Evolutionary conservation across 2,888 invertebrate genomes (phyloP).

Genomic region (Lycaena phlaeas): DNA sequence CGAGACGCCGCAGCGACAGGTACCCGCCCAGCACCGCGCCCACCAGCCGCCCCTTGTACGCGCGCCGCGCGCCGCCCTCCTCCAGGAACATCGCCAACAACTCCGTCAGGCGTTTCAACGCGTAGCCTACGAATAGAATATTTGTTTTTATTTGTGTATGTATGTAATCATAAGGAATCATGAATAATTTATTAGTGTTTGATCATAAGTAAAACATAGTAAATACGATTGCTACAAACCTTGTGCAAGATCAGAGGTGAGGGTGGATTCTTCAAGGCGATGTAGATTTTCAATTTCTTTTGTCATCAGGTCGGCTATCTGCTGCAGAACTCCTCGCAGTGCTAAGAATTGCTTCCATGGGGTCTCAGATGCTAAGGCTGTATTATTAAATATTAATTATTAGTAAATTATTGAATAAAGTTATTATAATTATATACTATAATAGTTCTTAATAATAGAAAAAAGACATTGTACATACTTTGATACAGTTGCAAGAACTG

Average conservation of each 20-base stretch:
- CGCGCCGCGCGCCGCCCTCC: slow-evolving; percentile 87
- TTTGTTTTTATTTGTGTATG: no score
- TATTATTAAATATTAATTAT: neutral
- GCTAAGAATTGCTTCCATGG: slow-evolving; percentile 97
- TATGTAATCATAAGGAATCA: no score
- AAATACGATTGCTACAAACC: slow-evolving; percentile 45
- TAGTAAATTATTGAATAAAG: neutral
- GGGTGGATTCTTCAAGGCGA: slow-evolving; percentile 90
- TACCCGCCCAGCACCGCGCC: slow-evolving; percentile 95
- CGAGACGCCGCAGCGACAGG: slow-evolving; percentile 88
- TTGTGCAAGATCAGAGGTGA: slow-evolving; percentile 95
- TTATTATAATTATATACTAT: neutral
- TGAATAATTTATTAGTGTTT: no score
- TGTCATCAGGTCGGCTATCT: slow-evolving; percentile 88
- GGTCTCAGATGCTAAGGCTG: slow-evolving; percentile 82
- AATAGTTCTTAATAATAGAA: neutral
- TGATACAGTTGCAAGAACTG: slow-evolving; percentile 93
- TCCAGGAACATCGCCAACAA: slow-evolving; percentile 90
- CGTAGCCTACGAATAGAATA: slow-evolving; percentile 75
- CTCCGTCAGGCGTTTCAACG: slow-evolving; percentile 91
- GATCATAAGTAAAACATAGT: neutral
- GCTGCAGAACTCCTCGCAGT: slow-evolving; percentile 86
- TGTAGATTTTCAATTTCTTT: slow-evolving; percentile 92
- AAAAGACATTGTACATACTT: slow-evolving; percentile 45
- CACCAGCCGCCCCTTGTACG: slow-evolving; percentile 90